These are phyloP conservation scores for Coptodon bakossiorum DNA, from an alignment of 2,113 vertebrate species.

Conservation along the genomic window DNA sequence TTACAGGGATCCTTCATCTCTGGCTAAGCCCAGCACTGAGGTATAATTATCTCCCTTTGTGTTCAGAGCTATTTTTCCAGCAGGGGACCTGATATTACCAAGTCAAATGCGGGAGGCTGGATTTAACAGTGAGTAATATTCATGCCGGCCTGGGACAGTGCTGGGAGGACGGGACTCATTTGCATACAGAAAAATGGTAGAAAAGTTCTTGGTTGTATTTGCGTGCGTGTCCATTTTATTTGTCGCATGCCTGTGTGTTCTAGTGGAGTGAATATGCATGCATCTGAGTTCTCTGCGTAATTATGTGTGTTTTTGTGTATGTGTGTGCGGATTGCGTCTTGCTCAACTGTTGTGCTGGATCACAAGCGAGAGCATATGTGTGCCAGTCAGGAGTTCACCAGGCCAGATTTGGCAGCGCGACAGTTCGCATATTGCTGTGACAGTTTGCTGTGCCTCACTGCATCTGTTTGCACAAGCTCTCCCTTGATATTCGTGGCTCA, in stretches of 20 bases:
- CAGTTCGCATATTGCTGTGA: background rate
- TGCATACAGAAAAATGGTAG: slow-evolving; percentile 17
- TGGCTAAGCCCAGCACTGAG: slow-evolving; percentile 32
- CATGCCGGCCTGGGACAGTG: slow-evolving; percentile 6
- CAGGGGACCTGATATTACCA: slow-evolving; percentile 61
- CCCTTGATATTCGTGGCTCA: background rate
- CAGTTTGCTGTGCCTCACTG: background rate
- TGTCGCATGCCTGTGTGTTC: background rate
- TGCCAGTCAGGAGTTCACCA: slow-evolving; percentile 1
- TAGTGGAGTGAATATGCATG: background rate
- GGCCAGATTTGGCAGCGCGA: slow-evolving; percentile 7
- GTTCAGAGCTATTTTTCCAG: slow-evolving; percentile 51
- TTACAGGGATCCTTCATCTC: slow-evolving; percentile 41
- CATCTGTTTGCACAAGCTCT: slow-evolving; percentile 10
- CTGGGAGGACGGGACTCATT: slow-evolving; percentile 37
- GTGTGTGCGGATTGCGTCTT: background rate
- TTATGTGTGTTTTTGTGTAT: background rate
- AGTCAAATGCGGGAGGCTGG: slow-evolving; percentile 60
- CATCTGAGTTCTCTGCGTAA: background rate
- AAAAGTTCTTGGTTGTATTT: background rate
- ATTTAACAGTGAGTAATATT: slow-evolving; percentile 57
- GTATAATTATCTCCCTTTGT: slow-evolving; percentile 62
- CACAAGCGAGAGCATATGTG: background rate
- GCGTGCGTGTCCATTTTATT: background rate
- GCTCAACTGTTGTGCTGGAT: background rate